phyloP scores from a whole-genome alignment of 2,113 vertebrate genomes.

The Trichomycterus rosablanca region DNA sequence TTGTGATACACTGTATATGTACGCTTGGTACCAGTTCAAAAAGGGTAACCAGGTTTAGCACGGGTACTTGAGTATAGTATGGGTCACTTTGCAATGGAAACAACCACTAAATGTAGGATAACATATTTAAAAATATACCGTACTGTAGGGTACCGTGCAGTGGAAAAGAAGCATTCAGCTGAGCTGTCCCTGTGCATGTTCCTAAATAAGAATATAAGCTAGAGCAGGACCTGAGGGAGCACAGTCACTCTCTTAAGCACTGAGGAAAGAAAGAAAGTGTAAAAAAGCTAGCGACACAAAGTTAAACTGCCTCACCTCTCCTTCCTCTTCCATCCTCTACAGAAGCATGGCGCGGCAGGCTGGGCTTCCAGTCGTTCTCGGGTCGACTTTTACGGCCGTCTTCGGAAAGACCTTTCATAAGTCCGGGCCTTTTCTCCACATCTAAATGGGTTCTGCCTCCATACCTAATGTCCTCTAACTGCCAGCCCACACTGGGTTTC shows the following conservation, averaged over 20 bases:
- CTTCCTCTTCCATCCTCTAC: constrained; percentile 75
- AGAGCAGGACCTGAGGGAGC: constrained; percentile 65
- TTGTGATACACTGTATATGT: too few relatives aligned
- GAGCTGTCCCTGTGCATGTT: constrained; percentile 60
- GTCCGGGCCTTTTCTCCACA: constrained; percentile 57
- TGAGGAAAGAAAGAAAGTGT: constrained; percentile 1
- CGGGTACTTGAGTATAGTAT: too few relatives aligned
- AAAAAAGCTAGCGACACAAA: constrained; percentile 1
- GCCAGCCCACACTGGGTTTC: constrained; percentile 39
- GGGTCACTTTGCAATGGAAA: too few relatives aligned
- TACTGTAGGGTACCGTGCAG: too few relatives aligned
- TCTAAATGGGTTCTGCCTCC: constrained; percentile 59
- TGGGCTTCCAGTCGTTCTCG: constrained; percentile 69
- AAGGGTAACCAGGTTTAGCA: too few relatives aligned
- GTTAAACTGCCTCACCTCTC: constrained; percentile 57
- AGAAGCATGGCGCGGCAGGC: constrained; percentile 68
- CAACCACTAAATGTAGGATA: constrained; percentile 49
- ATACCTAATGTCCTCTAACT: constrained; percentile 59
- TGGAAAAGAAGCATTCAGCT: constrained; percentile 52
- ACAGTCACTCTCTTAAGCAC: constrained; percentile 53
- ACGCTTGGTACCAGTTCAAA: too few relatives aligned
- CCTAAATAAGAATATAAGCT: constrained; percentile 69
- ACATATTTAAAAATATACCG: constrained; percentile 60
- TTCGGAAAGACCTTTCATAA: constrained; percentile 72
- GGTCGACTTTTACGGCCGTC: constrained; percentile 63